Evolutionary conservation across 2,797 vertebrate genomes (phyloP).

Genomic region (Furcifer pardalis): DNA sequence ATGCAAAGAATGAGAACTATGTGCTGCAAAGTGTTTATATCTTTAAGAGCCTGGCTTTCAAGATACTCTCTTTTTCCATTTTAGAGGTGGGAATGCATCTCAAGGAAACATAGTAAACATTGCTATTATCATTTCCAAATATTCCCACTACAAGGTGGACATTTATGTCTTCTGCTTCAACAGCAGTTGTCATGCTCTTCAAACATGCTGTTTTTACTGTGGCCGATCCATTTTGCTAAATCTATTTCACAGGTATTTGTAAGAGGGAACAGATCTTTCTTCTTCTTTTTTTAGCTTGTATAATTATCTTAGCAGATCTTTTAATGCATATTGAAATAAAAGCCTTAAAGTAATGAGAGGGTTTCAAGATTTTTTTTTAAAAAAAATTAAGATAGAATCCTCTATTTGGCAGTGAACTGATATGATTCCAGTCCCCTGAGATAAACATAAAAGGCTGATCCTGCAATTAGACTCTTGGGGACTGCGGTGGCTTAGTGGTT

Average conservation of each 20-base stretch:
- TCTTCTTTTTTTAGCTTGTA: background rate
- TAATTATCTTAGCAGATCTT: background rate
- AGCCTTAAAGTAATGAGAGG: background rate
- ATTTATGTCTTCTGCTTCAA: background rate
- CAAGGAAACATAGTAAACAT: slow-evolving; percentile 14
- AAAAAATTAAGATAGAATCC: background rate
- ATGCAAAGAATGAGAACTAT: slow-evolving; percentile 62
- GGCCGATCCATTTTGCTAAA: background rate
- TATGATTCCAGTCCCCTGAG: background rate
- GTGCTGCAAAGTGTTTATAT: slow-evolving; percentile 30
- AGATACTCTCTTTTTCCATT: slow-evolving; percentile 33
- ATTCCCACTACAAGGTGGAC: background rate
- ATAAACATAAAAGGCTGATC: background rate
- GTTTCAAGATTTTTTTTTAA: background rate
- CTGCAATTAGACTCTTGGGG: background rate
- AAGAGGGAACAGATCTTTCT: background rate
- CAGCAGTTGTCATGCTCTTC: background rate
- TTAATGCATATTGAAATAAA: background rate
- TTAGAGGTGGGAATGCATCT: slow-evolving; percentile 29
- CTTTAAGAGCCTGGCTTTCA: slow-evolving; percentile 43
- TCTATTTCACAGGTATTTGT: background rate
- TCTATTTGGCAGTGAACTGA: background rate
- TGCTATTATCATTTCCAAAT: background rate
- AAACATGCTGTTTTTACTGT: background rate
- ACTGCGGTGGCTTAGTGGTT: too few species aligned